phyloP scores from a whole-genome alignment of 1,140 invertebrate species.

The Heliconius hermathena region DNA sequence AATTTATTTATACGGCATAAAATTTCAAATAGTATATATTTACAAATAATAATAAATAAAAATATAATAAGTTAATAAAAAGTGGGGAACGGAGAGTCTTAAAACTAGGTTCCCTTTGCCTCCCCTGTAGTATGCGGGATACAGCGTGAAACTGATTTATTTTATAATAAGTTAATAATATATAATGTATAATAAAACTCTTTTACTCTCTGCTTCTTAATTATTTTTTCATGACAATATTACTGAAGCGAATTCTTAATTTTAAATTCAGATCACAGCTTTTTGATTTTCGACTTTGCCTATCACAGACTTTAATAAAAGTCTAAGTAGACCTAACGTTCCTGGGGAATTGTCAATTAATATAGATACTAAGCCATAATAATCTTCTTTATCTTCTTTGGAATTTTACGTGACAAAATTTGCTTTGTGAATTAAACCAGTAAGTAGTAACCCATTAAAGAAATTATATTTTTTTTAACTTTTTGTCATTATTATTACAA shows the following conservation, averaged over 20 bases:
- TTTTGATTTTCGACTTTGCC: neutral
- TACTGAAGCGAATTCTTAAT: neutral
- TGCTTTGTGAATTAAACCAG: neutral
- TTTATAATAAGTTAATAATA: too few species aligned
- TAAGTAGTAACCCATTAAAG: neutral
- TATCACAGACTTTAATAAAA: constrained; percentile 8
- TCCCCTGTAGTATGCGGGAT: too few species aligned
- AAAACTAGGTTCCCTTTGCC: too few species aligned
- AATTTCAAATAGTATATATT: too few species aligned
- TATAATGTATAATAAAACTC: too few species aligned
- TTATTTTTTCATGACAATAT: neutral
- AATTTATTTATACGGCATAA: too few species aligned
- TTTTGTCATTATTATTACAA: neutral
- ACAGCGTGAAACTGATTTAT: too few species aligned
- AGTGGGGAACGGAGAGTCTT: too few species aligned
- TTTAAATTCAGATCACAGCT: neutral
- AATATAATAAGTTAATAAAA: too few species aligned
- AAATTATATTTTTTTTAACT: neutral
- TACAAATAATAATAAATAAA: too few species aligned
- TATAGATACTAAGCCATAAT: neutral
- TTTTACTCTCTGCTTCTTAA: too few species aligned
- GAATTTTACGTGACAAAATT: neutral
- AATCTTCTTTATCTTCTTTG: neutral
- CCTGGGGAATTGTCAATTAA: constrained; percentile 10
- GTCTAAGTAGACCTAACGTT: neutral